These are phyloP conservation scores for Eupithecia pulchellata DNA, from an alignment of 2,888 invertebrate species.

Conservation along the genomic window DNA sequence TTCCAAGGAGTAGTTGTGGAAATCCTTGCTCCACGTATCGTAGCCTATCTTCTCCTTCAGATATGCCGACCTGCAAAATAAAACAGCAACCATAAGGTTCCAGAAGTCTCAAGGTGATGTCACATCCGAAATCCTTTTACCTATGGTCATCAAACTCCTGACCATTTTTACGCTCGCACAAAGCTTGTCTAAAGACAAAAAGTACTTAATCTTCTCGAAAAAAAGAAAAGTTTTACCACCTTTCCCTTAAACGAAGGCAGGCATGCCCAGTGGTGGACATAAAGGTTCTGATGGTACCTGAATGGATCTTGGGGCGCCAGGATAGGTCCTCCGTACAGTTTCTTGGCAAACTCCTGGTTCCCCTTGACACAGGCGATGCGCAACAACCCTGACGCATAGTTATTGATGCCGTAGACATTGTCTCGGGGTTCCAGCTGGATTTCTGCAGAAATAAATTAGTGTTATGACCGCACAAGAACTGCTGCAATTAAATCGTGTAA, in stretches of 20 bases:
- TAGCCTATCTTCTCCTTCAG: conserved; percentile 64
- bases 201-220: too few relatives aligned
- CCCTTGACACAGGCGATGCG: conserved; percentile 89
- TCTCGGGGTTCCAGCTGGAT: conserved; percentile 87
- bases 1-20: conserved; percentile 88
- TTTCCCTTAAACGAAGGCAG: too few relatives aligned
- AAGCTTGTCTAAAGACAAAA: too few relatives aligned
- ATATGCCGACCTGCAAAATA: conserved; percentile 55
- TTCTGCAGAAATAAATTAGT: conserved; percentile 70
- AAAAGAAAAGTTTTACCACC: too few relatives aligned
- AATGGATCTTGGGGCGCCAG: conserved; percentile 71
- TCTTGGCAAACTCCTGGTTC: conserved; percentile 78
- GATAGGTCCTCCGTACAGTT: conserved; percentile 70
- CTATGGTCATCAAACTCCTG: too few relatives aligned
- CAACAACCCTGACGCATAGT: conserved; percentile 88
- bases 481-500: too few relatives aligned
- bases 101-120: too few relatives aligned
- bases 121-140: too few relatives aligned
- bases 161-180: too few relatives aligned
- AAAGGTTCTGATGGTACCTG: conserved; percentile 55
- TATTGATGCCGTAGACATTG: conserved; percentile 85
- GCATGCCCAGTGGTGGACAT: neutral
- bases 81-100: neutral
- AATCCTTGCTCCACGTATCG: conserved; percentile 84
- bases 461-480: too few relatives aligned